Evolutionary conservation across 2,888 invertebrate genomes (phyloP), one percentile per base, ranked within the genome.

Genomic region (Caenorhabditis sp.): DNA sequence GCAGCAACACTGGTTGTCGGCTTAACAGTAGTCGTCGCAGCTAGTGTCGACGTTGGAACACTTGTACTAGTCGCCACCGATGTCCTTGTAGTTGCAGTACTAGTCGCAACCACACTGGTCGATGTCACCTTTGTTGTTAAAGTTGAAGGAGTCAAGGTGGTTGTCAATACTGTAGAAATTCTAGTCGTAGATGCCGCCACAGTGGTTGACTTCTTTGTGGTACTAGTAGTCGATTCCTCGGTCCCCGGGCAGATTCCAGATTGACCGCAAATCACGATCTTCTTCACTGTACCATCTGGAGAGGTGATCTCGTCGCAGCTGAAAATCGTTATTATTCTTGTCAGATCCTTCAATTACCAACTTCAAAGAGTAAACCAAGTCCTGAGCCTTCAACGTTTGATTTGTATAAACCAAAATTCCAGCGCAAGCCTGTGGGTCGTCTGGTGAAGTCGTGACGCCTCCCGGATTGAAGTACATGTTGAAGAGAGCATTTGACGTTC

Each of bases 341-440:
- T n/a, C n/a, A 9, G 26, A 18, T 32, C 5, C 32, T 9, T 32
- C 4, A 9, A 32, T 32, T 2, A 26, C 50, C 58, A 1, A 78
- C 78, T 64, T 79, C 22, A 79, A 60, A 2, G 78, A 70, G n/a
- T 60, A 79, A 1, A 71, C 44, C 20, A 71, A 20, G 15, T 79
- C 65, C 2, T 60, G 44, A 8, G 51, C 37, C 22, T 65, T 51
- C 32, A 32, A 51, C 0, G 64, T 22, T 6, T 28, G 58, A 60
- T 79, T 47, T 15, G 65, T 70, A 32, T 44, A 79, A 3, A 71
- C 70, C 24, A 60, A 22, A 11, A 79, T 53, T 26, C 78, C 78
- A 32, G 58, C 70, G 24, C 78, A 79, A 0, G 40, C 53, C 51
- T 65, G 65, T 6, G 70, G 50, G 51, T 79, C 65, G 0, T 70